Base-by-base conservation (phyloP, 2,888 invertebrate genomes). In the Chloroclystis v-ata region DNA sequence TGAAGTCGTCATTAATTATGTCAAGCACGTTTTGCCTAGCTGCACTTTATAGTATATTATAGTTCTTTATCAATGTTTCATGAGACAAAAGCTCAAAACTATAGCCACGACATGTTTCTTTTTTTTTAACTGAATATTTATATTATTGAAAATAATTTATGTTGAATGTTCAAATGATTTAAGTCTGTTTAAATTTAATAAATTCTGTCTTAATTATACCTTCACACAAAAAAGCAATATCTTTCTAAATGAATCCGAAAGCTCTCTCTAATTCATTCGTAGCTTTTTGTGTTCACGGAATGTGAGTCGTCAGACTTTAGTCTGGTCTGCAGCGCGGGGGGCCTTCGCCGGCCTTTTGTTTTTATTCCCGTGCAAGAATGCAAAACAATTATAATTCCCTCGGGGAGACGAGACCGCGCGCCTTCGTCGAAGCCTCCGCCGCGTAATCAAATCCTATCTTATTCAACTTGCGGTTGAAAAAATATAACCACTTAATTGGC, bases 381-480 rank as follows among this genome's bases (percentile, higher is more conserved):
- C 86, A 86, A 86, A 86, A 84, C 85, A 87, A 86, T 87, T 86
- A 85, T 85, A 83, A 84, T 81, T 81, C 79, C 78, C 82, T 69
- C 74, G 72, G 81, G 82, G 82, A 85, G 80, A 79, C 72, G 78
- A 80, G 72, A 74, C 72, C 67, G 75, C 67, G 64, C 73, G 78
- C 72, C 75, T 73, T 74, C 74, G 71, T 76, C 67, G 68, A 74
- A 54, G 49, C 49, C 53, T 54, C 37, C 47, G 45, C 74, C 67
- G 64, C 67, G 75, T 74, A 82, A 82, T 82, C 79, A 72, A 75
- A 67, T 69, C 64, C 63, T 68, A 75, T 72, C 73, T 75, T 67
- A 80, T 80, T 80, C 64, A 65, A 60, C 51, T 78, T 82, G 82
- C 68, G 82, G 82, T 82, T 81, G 63, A 74, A 75, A 78, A 73